These are phyloP conservation scores for Drosophila subpulchrella DNA, from an alignment of 1,140 invertebrate genomes.

Conservation along the genomic window DNA sequence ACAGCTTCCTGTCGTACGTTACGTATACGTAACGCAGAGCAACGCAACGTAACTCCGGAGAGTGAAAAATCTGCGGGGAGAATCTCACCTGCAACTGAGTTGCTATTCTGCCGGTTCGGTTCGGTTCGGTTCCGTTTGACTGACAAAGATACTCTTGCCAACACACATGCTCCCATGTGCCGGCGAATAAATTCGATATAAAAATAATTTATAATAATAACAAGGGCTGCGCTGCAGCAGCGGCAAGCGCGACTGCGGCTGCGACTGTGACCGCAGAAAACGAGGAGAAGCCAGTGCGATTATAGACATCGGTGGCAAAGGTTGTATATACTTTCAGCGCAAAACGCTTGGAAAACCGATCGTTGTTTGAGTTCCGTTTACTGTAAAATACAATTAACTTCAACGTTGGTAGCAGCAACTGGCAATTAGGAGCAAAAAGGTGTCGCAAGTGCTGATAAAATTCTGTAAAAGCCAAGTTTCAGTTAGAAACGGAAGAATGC, in stretches of 20 bases:
- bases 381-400: slow-evolving; percentile 3
- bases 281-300: slow-evolving; percentile 40
- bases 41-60: neutral
- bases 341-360: neutral
- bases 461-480: neutral
- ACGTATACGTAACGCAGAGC: slow-evolving; percentile 6
- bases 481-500: neutral
- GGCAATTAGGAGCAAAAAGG: neutral
- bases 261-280: neutral
- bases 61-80: neutral
- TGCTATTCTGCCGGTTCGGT: slow-evolving; percentile 11
- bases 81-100: slow-evolving; percentile 1
- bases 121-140: neutral
- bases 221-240: neutral
- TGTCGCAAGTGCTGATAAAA: neutral
- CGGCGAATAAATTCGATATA: neutral
- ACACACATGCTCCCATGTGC: slow-evolving; percentile 2
- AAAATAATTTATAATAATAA: slow-evolving; percentile 21
- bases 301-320: slow-evolving; percentile 43
- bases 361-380: neutral
- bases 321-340: slow-evolving; percentile 32
- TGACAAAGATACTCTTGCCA: neutral
- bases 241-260: neutral
- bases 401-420: slow-evolving; percentile 8
- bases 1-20: neutral